Conservation (phyloP, 2,113 vertebrate genomes). For the Erinaceus europaeus region DNA sequence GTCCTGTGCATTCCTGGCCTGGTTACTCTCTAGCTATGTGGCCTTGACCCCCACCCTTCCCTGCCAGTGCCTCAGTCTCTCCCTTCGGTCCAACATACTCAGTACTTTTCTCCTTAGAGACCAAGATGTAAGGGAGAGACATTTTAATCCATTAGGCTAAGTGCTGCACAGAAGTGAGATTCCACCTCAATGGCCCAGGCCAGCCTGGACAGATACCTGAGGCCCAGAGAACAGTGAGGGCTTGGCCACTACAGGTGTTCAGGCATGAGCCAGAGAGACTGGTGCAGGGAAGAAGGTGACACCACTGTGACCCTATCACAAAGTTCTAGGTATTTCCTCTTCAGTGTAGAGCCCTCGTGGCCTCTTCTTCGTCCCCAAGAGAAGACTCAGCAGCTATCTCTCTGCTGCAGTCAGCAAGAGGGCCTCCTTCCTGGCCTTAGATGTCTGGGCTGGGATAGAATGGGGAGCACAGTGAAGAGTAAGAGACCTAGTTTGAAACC, state of each 20-base stretch:
- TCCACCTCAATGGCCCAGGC: not conserved
- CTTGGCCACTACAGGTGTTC: not conserved
- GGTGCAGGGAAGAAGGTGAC: not conserved
- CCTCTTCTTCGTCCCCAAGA: not conserved
- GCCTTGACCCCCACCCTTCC: not conserved
- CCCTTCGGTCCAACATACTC: not conserved
- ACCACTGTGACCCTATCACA: not conserved
- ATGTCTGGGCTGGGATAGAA: not conserved
- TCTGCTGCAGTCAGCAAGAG: not conserved
- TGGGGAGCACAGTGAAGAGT: not conserved
- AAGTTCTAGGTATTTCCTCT: not conserved
- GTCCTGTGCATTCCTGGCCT: not conserved
- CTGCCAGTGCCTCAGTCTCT: not conserved
- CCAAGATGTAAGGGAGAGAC: not conserved
- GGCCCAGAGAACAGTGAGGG: not conserved
- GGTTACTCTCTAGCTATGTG: fast-evolving
- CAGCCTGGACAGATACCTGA: not conserved
- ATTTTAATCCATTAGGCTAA: slow-evolving; percentile 22
- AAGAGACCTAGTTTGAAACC: not conserved
- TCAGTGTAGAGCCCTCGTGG: no score
- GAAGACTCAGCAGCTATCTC: not conserved
- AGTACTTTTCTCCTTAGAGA: not conserved
- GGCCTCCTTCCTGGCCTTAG: not conserved
- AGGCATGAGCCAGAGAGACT: not conserved
- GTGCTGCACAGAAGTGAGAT: not conserved